Base-by-base conservation (phyloP, 2,888 invertebrate genomes). In the Hipparchia sbordonii region DNA sequence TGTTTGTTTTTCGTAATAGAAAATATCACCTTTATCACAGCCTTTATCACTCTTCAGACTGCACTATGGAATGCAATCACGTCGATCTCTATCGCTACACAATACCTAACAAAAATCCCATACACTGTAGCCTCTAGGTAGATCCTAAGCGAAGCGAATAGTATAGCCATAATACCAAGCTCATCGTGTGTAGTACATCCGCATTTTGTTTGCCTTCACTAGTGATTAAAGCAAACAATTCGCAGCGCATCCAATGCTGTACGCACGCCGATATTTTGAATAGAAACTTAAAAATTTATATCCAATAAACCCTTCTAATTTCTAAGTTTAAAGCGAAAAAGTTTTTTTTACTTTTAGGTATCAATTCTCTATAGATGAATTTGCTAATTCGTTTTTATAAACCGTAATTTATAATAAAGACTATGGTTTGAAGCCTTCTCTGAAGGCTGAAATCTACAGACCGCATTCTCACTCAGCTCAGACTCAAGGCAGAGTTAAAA, bases 211-310 rank as follows among this genome's bases (percentile, higher is more conserved):
- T 87, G 83, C 81, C 71, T 69, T 54, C 68, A 65, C 71, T 75
- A 81, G 82, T 85, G 86, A 84, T 85, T 82, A 82, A 84, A 84
- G 84, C 83, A 87, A 87, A 87, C 83, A 87, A 79, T 80, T 80
- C 79, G 72, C 77, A 81, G 79, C 79, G 81, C 79, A 80, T 72
- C 75, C 77, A 79, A 82, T 79, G 81, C 79, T 78, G 75, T 71
- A 75, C 66, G 59, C 57, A 52, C 46, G 54, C 10, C 67, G 73
- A 76, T 76, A 76, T 74, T 72, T 77, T 75, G 72, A 76, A 60
- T 68, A 60, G 68, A 68, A 51, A 68, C 48, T 60, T 13, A 68
- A 68, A 68, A 68, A 68, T 68, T 12, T 60, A 68, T 51, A 48
- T 6, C 23, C 48, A 57, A 67, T 67, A 59, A 59, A 23, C 45